phyloP scores from a whole-genome alignment of 2,797 vertebrate genomes.

The Danio kyathit region DNA sequence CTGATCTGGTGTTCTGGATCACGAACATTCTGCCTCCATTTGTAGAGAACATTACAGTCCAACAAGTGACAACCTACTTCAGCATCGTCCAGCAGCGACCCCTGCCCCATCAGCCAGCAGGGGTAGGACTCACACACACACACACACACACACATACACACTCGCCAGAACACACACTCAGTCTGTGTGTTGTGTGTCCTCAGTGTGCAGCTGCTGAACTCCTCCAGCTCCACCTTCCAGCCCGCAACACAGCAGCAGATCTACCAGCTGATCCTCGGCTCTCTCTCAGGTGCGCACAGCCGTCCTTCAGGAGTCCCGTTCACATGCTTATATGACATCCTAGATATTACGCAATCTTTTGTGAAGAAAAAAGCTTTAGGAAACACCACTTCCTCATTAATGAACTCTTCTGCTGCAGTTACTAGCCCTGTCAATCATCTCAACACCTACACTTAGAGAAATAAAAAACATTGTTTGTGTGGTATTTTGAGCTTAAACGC shows the following conservation, averaged over 20 bases:
- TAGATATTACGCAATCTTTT: no score
- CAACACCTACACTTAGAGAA: no score
- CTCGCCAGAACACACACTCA: neutral
- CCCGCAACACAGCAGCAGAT: conserved; percentile 61
- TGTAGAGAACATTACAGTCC: conserved; percentile 61
- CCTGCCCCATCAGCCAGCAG: conserved; percentile 66
- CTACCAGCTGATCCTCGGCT: conserved; percentile 67
- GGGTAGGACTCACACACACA: conserved; percentile 63
- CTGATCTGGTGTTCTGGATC: conserved; percentile 69
- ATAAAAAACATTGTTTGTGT: no score
- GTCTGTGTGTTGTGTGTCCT: neutral
- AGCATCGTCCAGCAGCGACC: conserved; percentile 65
- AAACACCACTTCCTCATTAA: no score
- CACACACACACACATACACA: conserved; percentile 34
- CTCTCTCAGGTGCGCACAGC: conserved; percentile 69
- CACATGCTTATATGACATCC: no score
- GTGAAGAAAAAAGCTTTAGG: no score
- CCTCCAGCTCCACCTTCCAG: conserved; percentile 62
- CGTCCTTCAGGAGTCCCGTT: neutral
- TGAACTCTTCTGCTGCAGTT: no score
- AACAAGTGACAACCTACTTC: conserved; percentile 70
- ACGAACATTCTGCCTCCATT: conserved; percentile 67
- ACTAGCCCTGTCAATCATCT: no score
- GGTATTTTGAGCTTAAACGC: no score
- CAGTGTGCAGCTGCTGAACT: conserved; percentile 71